A percentile compares a stretch with the other conserved stretches of the same genome.
Evolutionary conservation across 2,888 invertebrate genomes (phyloP).

Genomic region (Polydrusus pterygomalis): DNA sequence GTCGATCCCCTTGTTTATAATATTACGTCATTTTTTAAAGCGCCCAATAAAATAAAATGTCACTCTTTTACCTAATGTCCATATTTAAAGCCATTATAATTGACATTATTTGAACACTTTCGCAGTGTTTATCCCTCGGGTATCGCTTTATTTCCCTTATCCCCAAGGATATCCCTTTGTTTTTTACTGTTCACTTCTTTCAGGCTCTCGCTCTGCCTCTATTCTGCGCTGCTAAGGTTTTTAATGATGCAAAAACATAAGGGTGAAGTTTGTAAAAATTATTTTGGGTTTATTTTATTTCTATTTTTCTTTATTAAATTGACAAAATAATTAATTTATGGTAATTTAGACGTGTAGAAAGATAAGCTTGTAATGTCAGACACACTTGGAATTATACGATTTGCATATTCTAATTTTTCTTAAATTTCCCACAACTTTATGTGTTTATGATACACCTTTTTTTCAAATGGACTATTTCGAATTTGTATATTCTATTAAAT

Average conservation of each 20-base stretch:
- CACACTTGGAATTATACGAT: too few relatives aligned
- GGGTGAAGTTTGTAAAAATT: constrained; percentile 33
- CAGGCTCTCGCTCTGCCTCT: constrained; percentile 8
- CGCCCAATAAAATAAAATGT: background rate
- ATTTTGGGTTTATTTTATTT: constrained; percentile 4
- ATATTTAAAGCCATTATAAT: constrained; percentile 6
- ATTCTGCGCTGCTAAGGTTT: background rate
- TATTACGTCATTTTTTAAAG: too few relatives aligned
- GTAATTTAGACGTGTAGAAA: background rate
- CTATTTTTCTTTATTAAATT: background rate
- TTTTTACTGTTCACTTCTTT: constrained; percentile 12
- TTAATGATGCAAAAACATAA: constrained; percentile 38
- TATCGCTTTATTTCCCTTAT: constrained; percentile 13
- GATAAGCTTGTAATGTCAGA: too few relatives aligned
- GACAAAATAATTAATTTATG: background rate
- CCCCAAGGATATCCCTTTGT: constrained; percentile 12
- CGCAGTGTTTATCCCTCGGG: constrained; percentile 10
- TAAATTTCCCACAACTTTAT: too few relatives aligned
- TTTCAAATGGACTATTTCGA: too few relatives aligned
- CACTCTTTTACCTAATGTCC: background rate
- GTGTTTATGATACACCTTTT: too few relatives aligned
- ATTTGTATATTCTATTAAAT: too few relatives aligned
- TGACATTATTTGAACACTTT: constrained; percentile 17
- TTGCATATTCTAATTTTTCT: too few relatives aligned
- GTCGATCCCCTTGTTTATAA: too few relatives aligned